phyloP scores from a whole-genome alignment of 1,140 invertebrate species.

The Stratiolaelaps scimitus region DNA sequence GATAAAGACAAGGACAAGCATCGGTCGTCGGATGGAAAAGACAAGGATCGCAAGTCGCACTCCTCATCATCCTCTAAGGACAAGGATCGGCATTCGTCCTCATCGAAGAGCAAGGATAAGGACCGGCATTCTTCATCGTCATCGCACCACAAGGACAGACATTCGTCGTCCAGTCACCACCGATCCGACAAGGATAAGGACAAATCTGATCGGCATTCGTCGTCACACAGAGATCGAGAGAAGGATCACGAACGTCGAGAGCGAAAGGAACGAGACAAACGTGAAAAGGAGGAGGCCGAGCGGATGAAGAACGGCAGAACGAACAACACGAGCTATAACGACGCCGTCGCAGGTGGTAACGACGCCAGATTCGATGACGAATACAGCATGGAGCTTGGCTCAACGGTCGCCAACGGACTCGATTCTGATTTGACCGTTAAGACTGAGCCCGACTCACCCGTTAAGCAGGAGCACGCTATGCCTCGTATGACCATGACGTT shows the following conservation, averaged over 20 bases:
- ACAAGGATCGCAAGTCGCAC: conserved; percentile 24
- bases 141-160: background rate
- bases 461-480: background rate
- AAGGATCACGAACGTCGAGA: conserved; percentile 9
- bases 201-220: too few relatives aligned
- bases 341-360: background rate
- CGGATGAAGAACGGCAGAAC: conserved; percentile 3
- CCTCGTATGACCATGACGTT: conserved; percentile 18
- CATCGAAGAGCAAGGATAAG: conserved; percentile 1
- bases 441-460: background rate
- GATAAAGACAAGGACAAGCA: conserved; percentile 25
- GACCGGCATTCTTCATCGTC: conserved; percentile 18
- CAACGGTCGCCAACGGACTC: too few relatives aligned
- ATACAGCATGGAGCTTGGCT: too few relatives aligned
- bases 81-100: conserved; percentile 16
- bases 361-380: background rate
- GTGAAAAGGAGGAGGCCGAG: conserved; percentile 11
- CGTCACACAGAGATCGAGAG: background rate
- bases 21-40: background rate
- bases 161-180: background rate
- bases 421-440: background rate
- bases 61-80: conserved; percentile 1
- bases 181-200: too few relatives aligned
- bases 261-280: conserved; percentile 4
- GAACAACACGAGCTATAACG: background rate